A percentile compares a stretch with the other conserved stretches of the same genome.
Evolutionary conservation across 1,140 invertebrate species (phyloP).

Genomic region (Chelonus insularis): DNA sequence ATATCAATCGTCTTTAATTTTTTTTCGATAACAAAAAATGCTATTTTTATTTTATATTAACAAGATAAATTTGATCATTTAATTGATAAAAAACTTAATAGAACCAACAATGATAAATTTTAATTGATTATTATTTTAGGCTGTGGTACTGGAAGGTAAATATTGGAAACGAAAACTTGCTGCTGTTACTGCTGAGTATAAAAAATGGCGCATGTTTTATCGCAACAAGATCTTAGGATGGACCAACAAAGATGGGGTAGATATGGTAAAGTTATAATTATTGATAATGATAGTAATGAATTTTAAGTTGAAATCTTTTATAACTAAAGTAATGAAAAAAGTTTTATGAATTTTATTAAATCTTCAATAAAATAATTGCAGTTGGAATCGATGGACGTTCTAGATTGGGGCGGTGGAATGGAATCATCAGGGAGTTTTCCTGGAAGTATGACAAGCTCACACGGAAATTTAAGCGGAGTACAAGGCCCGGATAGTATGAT

Average conservation of each 20-base stretch:
- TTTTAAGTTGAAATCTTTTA: too few species aligned
- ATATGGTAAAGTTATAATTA: conserved; percentile 73
- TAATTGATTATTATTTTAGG: conserved; percentile 64
- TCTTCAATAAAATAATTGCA: conserved; percentile 46
- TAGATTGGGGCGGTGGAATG: conserved; percentile 67
- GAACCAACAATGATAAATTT: too few species aligned
- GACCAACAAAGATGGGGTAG: conserved; percentile 72
- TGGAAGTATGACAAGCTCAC: conserved; percentile 37
- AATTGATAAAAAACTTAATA: too few species aligned
- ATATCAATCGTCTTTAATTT: too few species aligned
- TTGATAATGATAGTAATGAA: conserved; percentile 18
- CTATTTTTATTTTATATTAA: too few species aligned
- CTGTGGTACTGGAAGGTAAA: conserved; percentile 94
- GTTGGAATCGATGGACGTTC: conserved; percentile 79
- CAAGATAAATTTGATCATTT: conserved; percentile 1
- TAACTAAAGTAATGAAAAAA: too few species aligned
- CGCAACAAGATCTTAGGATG: conserved; percentile 80
- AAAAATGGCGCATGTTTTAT: conserved; percentile 98
- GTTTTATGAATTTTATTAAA: neutral
- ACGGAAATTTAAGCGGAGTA: conserved; percentile 50
- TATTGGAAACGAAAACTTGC: conserved; percentile 98
- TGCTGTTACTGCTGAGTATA: conserved; percentile 97
- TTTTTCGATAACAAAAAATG: too few species aligned
- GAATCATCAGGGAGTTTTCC: conserved; percentile 41
- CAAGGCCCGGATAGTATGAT: conserved; percentile 70